phyloP scores from a whole-genome alignment of 2,113 vertebrate genomes.

The Sylvietta virens region DNA sequence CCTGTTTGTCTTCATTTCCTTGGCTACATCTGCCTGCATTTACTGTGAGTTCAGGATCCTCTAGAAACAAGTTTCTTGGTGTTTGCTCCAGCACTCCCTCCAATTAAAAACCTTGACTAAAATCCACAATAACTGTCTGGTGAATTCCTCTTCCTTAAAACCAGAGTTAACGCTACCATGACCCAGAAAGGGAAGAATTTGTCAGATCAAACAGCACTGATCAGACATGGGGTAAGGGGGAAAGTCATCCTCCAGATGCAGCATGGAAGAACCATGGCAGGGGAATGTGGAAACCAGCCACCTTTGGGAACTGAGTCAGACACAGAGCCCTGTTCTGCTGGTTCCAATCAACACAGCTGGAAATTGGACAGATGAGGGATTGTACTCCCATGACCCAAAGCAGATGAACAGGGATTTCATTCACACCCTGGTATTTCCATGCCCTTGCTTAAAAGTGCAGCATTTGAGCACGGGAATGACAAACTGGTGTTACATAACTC shows the following conservation, averaged over 20 bases:
- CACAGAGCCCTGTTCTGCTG: neutral
- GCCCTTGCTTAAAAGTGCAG: neutral
- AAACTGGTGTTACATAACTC: neutral
- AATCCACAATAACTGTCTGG: neutral
- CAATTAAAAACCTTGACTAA: neutral
- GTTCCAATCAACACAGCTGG: neutral
- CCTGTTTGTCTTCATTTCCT: neutral
- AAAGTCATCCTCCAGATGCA: neutral
- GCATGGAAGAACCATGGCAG: neutral
- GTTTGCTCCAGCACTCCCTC: neutral
- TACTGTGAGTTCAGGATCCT: neutral
- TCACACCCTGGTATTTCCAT: constrained; percentile 1
- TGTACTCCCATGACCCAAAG: neutral
- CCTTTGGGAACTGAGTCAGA: neutral
- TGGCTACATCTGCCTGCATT: neutral
- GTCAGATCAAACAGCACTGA: neutral
- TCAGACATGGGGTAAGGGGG: neutral
- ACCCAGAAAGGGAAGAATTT: neutral
- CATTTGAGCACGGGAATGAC: neutral
- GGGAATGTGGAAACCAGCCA: neutral
- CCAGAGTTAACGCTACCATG: neutral
- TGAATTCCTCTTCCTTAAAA: neutral
- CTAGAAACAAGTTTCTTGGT: neutral
- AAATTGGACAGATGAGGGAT: neutral
- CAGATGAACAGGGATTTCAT: constrained; percentile 23